Evolutionary conservation across 2,113 vertebrate species (phyloP).

Genomic region (Cervus canadensis): DNA sequence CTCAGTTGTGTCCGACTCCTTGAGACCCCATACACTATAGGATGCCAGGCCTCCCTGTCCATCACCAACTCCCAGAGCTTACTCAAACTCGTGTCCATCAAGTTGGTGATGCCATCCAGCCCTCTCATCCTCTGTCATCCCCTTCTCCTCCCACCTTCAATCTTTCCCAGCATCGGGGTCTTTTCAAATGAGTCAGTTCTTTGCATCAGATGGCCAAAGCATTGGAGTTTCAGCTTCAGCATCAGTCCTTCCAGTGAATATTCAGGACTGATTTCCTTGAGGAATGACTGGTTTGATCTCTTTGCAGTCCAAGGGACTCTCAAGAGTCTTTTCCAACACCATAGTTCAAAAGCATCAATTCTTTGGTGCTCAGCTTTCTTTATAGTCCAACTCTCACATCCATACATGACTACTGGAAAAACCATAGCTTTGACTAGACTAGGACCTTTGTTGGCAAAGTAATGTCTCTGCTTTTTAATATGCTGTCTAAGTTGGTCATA

Average conservation of each 20-base stretch:
- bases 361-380: background rate
- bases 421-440: background rate
- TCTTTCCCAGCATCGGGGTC: rapidly evolving
- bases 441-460: background rate
- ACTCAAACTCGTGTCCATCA: background rate
- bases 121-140: rapidly evolving
- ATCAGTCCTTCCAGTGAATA: background rate
- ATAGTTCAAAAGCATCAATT: background rate
- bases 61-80: background rate
- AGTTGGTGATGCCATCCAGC: background rate
- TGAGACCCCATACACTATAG: background rate
- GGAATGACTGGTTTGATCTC: background rate
- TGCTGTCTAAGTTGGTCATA: no score
- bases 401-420: background rate
- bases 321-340: background rate
- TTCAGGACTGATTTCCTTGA: background rate
- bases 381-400: background rate
- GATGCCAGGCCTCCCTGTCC: background rate
- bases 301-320: background rate
- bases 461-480: background rate
- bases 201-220: background rate
- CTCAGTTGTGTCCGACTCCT: background rate
- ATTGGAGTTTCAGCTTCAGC: background rate
- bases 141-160: rapidly evolving
- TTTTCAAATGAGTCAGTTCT: background rate